Evolutionary conservation across 2,797 vertebrate species (phyloP).

Genomic region (Peromyscus nudipes): DNA sequence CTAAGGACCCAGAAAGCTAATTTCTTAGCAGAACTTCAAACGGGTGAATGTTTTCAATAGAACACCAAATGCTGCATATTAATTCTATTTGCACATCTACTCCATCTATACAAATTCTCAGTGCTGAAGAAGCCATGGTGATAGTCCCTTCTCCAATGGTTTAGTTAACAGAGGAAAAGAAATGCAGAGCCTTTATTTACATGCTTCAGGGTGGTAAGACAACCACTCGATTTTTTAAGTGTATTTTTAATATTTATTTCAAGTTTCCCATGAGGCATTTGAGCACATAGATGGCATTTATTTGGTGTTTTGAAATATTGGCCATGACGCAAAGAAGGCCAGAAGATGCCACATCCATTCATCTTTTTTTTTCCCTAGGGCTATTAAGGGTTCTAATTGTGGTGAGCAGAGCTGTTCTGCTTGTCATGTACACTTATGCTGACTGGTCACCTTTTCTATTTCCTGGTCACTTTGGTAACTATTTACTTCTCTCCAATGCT

Average conservation of each 20-base stretch:
- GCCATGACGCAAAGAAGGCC: slow-evolving; percentile 36
- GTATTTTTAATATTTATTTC: slow-evolving; percentile 1
- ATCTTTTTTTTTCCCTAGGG: slow-evolving; percentile 43
- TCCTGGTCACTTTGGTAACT: slow-evolving; percentile 68
- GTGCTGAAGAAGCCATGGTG: neutral
- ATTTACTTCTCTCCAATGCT: slow-evolving; percentile 61
- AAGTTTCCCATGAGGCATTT: slow-evolving; percentile 21
- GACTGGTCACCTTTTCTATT: slow-evolving; percentile 64
- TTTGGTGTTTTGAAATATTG: slow-evolving; percentile 61
- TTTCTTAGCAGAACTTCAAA: slow-evolving; percentile 19
- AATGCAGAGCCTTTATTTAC: neutral
- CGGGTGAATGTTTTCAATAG: slow-evolving; percentile 20
- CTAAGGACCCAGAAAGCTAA: neutral
- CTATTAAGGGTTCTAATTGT: slow-evolving; percentile 56
- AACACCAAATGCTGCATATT: neutral
- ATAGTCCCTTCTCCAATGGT: neutral
- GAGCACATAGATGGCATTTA: slow-evolving; percentile 51
- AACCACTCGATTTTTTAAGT: neutral
- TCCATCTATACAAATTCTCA: slow-evolving; percentile 1
- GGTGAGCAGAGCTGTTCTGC: slow-evolving; percentile 48
- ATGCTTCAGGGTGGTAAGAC: neutral
- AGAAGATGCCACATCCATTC: slow-evolving; percentile 67
- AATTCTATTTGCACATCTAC: neutral
- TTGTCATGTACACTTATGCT: slow-evolving; percentile 35
- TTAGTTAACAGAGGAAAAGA: slow-evolving; percentile 15